phyloP scores from a whole-genome alignment of 2,113 vertebrate genomes.

The Agapornis roseicollis region DNA sequence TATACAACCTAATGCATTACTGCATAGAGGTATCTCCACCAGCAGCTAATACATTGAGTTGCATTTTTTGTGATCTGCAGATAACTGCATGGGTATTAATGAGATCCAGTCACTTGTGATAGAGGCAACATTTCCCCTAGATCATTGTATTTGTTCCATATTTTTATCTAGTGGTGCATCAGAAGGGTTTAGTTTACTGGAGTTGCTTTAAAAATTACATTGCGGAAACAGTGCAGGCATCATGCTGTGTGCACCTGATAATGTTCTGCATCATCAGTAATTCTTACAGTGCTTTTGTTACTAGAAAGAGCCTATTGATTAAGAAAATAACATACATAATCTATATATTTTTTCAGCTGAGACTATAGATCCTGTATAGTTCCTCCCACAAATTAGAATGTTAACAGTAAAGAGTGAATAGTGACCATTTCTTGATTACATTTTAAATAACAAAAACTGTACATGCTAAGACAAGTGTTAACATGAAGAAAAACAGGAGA shows the following conservation, averaged over 20 bases:
- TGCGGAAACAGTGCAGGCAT: neutral
- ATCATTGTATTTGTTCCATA: slow-evolving; percentile 27
- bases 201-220: slow-evolving; percentile 38
- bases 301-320: neutral
- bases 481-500: neutral
- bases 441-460: neutral
- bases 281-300: neutral
- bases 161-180: slow-evolving; percentile 37
- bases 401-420: neutral
- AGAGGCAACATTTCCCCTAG: slow-evolving; percentile 39
- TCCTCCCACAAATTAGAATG: neutral
- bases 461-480: neutral
- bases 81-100: slow-evolving; percentile 38
- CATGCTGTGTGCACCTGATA: slow-evolving; percentile 35
- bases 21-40: neutral
- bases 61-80: slow-evolving; percentile 14
- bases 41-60: neutral
- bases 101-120: slow-evolving; percentile 27
- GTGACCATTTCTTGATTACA: neutral
- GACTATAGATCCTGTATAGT: neutral
- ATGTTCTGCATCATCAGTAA: slow-evolving; percentile 13
- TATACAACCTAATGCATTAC: neutral
- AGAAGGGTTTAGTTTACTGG: slow-evolving; percentile 13
- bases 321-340: neutral
- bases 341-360: neutral